Conservation (phyloP, 2,888 invertebrate genomes). For the Xiphydria camelus region DNA sequence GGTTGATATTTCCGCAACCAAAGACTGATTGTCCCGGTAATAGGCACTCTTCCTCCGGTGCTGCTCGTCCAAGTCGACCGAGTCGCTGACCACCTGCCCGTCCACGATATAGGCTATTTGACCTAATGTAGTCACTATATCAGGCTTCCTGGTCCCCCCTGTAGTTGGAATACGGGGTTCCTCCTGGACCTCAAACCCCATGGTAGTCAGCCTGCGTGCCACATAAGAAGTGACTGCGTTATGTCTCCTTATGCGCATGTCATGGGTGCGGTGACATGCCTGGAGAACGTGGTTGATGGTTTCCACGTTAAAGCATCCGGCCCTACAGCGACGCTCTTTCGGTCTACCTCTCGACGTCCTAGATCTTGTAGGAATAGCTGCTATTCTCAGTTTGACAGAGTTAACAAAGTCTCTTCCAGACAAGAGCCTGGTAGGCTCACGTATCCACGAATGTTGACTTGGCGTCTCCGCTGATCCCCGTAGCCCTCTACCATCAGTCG, state of each 20-base stretch:
- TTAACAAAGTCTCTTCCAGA: constrained; percentile 28
- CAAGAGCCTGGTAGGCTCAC: not conserved
- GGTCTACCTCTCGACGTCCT: constrained; percentile 28
- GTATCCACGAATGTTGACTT: not conserved
- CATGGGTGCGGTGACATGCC: constrained; percentile 35
- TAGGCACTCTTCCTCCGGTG: constrained; percentile 34
- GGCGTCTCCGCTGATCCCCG: not conserved
- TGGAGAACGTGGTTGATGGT: constrained; percentile 39
- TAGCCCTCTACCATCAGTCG: not conserved
- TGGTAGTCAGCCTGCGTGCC: constrained; percentile 20
- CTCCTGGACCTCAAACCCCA: constrained; percentile 30
- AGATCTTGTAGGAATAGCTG: constrained; percentile 34
- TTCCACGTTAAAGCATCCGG: constrained; percentile 34
- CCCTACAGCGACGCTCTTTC: constrained; percentile 26
- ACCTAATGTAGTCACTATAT: constrained; percentile 33
- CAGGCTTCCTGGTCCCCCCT: constrained; percentile 37
- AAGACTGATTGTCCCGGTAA: too few species aligned
- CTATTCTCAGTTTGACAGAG: constrained; percentile 36
- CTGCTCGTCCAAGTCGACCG: constrained; percentile 26
- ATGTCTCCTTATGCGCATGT: constrained; percentile 39
- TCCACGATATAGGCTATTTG: constrained; percentile 35
- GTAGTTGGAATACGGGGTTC: constrained; percentile 31
- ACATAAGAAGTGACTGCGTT: constrained; percentile 26
- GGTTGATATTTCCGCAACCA: too few species aligned
- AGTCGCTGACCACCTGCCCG: constrained; percentile 43